These are phyloP conservation scores for Drosophila baimaii DNA, from an alignment of 1,140 invertebrate genomes.

Conservation along the genomic window DNA sequence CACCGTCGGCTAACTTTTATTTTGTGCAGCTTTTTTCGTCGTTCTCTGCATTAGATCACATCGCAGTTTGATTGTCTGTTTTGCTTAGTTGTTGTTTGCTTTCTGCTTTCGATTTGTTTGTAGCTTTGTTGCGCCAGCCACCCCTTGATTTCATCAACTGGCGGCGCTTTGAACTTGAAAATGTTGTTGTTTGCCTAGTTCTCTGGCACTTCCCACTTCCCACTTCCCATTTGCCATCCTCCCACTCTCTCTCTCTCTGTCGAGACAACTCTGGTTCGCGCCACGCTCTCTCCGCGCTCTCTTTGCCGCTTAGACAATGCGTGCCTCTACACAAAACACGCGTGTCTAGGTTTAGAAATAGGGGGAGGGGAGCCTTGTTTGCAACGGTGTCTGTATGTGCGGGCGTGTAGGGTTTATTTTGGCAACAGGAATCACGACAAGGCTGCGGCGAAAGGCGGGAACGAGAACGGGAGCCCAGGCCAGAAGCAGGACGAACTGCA, in stretches of 20 bases:
- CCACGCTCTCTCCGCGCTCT: slow-evolving; percentile 22
- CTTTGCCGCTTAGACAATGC: slow-evolving; percentile 68
- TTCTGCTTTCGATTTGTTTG: slow-evolving; percentile 20
- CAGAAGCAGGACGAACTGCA: slow-evolving; percentile 18
- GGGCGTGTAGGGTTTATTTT: slow-evolving; percentile 45
- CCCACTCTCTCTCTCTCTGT: slow-evolving; percentile 22
- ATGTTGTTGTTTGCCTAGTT: slow-evolving; percentile 69
- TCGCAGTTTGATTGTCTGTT: slow-evolving; percentile 36
- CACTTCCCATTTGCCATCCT: slow-evolving; percentile 15
- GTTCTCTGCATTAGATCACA: slow-evolving; percentile 56
- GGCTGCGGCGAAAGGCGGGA: slow-evolving; percentile 8
- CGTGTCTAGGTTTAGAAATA: slow-evolving; percentile 53
- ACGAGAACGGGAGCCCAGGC: not conserved
- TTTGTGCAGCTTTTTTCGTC: slow-evolving; percentile 35
- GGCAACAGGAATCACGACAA: slow-evolving; percentile 44
- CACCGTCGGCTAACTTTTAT: slow-evolving; percentile 38
- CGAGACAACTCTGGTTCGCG: slow-evolving; percentile 2
- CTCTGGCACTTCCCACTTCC: slow-evolving; percentile 8
- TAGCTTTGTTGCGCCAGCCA: not conserved
- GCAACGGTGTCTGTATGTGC: slow-evolving; percentile 15
- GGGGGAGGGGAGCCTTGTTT: slow-evolving; percentile 11
- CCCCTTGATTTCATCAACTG: slow-evolving; percentile 38
- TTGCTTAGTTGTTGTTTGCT: slow-evolving; percentile 24
- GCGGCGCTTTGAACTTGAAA: slow-evolving; percentile 84
- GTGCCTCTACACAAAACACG: slow-evolving; percentile 50